A percentile compares a stretch with the other conserved stretches of the same genome.
These are phyloP conservation scores for Phaonia tiefii DNA, from an alignment of 2,888 invertebrate species.

Conservation along the genomic window DNA sequence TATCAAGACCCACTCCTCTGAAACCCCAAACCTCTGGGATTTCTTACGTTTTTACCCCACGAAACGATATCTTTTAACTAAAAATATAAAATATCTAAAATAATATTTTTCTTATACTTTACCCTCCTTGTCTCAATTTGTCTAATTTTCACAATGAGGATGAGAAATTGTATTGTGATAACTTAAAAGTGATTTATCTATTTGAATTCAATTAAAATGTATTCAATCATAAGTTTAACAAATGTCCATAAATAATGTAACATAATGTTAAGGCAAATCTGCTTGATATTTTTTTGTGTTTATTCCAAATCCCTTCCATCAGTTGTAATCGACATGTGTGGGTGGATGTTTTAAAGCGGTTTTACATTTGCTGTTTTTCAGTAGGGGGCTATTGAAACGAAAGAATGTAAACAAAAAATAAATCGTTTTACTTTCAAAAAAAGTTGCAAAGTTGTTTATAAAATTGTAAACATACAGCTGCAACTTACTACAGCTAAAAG, in stretches of 20 bases:
- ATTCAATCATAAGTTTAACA: slow-evolving; percentile 60
- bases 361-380: slow-evolving; percentile 32
- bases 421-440: slow-evolving; percentile 19
- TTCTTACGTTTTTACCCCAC: too few relatives aligned
- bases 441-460: slow-evolving; percentile 33
- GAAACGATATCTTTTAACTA: too few relatives aligned
- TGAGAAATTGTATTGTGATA: too few relatives aligned
- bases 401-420: neutral
- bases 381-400: neutral
- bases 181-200: too few relatives aligned
- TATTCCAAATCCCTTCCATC: too few relatives aligned
- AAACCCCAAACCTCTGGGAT: too few relatives aligned
- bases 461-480: slow-evolving; percentile 35
- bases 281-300: neutral
- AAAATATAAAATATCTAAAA: too few relatives aligned
- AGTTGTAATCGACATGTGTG: neutral
- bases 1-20: too few relatives aligned
- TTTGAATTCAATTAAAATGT: slow-evolving; percentile 46
- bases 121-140: too few relatives aligned
- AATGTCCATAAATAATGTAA: slow-evolving; percentile 40
- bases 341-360: slow-evolving; percentile 3
- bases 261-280: neutral
- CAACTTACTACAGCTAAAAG: slow-evolving; percentile 2
- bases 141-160: too few relatives aligned
- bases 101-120: too few relatives aligned